Evolutionary conservation across 2,797 vertebrate species (phyloP), one percentile per base, ranked within the genome.

Genomic region (Anabacerthia variegaticeps): DNA sequence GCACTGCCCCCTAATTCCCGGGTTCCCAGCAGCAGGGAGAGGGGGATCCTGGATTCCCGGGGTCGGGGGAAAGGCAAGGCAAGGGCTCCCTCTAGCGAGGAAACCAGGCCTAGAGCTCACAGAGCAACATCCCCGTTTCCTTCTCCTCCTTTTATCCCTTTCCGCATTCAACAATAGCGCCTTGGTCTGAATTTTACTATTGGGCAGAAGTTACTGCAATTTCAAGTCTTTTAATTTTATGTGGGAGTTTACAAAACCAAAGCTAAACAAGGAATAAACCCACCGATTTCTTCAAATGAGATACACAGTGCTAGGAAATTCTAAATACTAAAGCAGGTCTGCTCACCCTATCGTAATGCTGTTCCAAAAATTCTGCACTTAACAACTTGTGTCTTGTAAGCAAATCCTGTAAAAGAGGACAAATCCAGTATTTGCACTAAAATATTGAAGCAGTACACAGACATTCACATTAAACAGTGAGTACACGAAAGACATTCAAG

Each of bases 311-410:
- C 13, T 32, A 88, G 28, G 88, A n/a, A 92, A 39, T 18, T 78
- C 22, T 30, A 19, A 80, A 24, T 26, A 91, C n/a, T 49, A 58
- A 88, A 93, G 79, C 2, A 5, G 44, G 88, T 78, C 84, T 92
- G 98, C 99, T 99, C 97, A 99, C 99, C 98, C 97, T 98, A 97
- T 99, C 99, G 36, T 99, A 99, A 98, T 99, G 98, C 65, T 99
- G 99, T 97, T 99, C 99, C 98, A 99, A 98, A 98, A 99, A 99
- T 97, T 99, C 99, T 71, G 99, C 99, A 88, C 99, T 99, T 98
- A 99, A 98, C 97, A 99, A 98, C 97, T 99, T 99, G 98, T 99
- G 99, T 98, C 99, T 99, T 88, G 99, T 99, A 96, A 99, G 99
- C 93, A 99, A 98, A 97, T 99, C 99, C 99, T 99, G 71, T 92